Conservation (phyloP, 2,888 invertebrate species). For the Melikaiella ostensackeni region DNA sequence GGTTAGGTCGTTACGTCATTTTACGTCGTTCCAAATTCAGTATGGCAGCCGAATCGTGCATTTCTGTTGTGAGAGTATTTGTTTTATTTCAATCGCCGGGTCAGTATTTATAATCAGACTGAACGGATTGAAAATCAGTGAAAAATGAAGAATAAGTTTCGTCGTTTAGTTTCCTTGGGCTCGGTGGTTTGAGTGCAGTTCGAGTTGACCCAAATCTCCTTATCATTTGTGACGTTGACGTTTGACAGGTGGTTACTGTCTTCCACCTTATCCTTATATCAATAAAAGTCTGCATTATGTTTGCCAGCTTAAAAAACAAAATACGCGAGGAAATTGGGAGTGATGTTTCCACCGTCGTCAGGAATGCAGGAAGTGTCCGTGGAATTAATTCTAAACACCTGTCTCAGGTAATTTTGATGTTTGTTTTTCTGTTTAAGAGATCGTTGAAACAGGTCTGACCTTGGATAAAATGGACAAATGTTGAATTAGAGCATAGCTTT, state of each 20-base stretch:
- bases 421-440: background rate
- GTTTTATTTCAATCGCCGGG: constrained; percentile 17
- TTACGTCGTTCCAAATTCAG: background rate
- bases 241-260: constrained; percentile 56
- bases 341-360: constrained; percentile 81
- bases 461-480: constrained; percentile 6
- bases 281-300: constrained; percentile 80
- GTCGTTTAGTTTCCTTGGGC: background rate
- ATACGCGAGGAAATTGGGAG: constrained; percentile 93
- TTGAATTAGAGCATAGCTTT: background rate
- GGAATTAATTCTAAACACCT: constrained; percentile 71
- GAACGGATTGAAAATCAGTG: background rate
- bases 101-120: constrained; percentile 1
- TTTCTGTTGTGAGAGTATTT: constrained; percentile 3
- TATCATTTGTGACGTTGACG: constrained; percentile 59
- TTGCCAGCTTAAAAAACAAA: constrained; percentile 92
- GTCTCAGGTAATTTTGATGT: constrained; percentile 67
- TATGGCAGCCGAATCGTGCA: constrained; percentile 7
- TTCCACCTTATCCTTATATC: constrained; percentile 41
- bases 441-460: constrained; percentile 7
- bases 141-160: constrained; percentile 14
- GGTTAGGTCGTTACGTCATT: constrained; percentile 28
- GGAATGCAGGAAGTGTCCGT: constrained; percentile 71
- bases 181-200: constrained; percentile 1
- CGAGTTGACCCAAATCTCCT: constrained; percentile 42